A percentile compares a stretch with the other conserved stretches of the same genome.
These are phyloP conservation scores for Protonibea diacanthus DNA, from an alignment of 2,797 vertebrate species.

Conservation along the genomic window DNA sequence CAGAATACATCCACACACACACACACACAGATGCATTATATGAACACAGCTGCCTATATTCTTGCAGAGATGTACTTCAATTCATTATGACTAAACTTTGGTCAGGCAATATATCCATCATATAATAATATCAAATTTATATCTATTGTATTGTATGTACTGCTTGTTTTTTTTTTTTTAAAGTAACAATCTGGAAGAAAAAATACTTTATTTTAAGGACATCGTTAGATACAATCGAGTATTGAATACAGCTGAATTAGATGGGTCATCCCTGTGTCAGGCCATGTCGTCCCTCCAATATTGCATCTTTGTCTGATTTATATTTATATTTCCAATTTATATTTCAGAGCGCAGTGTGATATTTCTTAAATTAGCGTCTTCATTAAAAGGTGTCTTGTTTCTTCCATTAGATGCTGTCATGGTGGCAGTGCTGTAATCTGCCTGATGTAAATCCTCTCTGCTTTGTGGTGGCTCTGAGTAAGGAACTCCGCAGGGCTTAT, in stretches of 20 bases:
- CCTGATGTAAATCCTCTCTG: conserved; percentile 77
- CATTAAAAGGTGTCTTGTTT: conserved; percentile 82
- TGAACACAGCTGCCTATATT: not conserved
- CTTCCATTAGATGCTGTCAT: conserved; percentile 81
- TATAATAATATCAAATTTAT: no score
- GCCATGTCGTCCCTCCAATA: conserved; percentile 22
- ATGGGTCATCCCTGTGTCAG: conserved; percentile 29
- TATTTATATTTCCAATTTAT: conserved; percentile 69
- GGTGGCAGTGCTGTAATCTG: conserved; percentile 68
- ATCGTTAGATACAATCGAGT: conserved; percentile 15
- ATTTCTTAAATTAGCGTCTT: conserved; percentile 82
- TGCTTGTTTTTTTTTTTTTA: not conserved
- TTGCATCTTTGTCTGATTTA: conserved; percentile 49
- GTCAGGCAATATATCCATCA: not conserved
- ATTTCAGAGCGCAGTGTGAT: conserved; percentile 67
- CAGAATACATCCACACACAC: not conserved
- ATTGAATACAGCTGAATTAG: conserved; percentile 32
- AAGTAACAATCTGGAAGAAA: not conserved
- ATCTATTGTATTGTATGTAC: no score
- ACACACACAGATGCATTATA: not conserved
- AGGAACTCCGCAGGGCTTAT: conserved; percentile 75
- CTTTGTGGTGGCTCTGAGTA: conserved; percentile 70
- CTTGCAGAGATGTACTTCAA: not conserved
- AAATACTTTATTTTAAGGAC: not conserved
- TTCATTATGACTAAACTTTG: not conserved